Evolutionary conservation across 2,113 vertebrate species (phyloP).

Genomic region (Crypturellus undulatus): DNA sequence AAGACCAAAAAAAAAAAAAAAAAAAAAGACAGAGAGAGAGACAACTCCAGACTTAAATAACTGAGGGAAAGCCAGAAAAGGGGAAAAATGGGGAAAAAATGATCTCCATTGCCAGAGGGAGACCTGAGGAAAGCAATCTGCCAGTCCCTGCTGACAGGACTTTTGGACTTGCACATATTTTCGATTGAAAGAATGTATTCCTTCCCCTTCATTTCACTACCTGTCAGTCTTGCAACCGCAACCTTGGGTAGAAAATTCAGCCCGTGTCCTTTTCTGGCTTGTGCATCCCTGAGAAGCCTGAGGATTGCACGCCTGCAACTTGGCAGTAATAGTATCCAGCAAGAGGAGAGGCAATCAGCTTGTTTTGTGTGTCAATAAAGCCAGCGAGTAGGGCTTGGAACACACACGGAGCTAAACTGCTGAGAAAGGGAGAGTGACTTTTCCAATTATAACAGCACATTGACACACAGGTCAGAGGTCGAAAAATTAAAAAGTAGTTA

Average conservation of each 20-base stretch:
- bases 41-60: neutral
- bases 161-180: neutral
- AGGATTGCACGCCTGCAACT: slow-evolving; percentile 22
- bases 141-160: neutral
- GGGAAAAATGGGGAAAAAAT: neutral
- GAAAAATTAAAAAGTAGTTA: slow-evolving; percentile 49
- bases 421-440: slow-evolving; percentile 56
- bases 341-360: slow-evolving; percentile 45
- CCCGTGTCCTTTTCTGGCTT: neutral
- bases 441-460: slow-evolving; percentile 62
- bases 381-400: slow-evolving; percentile 49
- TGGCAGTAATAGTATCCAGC: slow-evolving; percentile 15
- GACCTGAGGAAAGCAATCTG: neutral
- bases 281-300: neutral
- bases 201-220: neutral
- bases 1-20: neutral
- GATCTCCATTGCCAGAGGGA: neutral
- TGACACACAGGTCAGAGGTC: slow-evolving; percentile 56
- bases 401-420: slow-evolving; percentile 58
- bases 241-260: neutral
- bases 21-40: neutral
- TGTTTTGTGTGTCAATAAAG: slow-evolving; percentile 58
- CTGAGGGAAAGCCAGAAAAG: neutral
- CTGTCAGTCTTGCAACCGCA: neutral
- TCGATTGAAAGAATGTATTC: neutral